Base-by-base conservation (phyloP, 2,113 vertebrate genomes). In the Promerops cafer region DNA sequence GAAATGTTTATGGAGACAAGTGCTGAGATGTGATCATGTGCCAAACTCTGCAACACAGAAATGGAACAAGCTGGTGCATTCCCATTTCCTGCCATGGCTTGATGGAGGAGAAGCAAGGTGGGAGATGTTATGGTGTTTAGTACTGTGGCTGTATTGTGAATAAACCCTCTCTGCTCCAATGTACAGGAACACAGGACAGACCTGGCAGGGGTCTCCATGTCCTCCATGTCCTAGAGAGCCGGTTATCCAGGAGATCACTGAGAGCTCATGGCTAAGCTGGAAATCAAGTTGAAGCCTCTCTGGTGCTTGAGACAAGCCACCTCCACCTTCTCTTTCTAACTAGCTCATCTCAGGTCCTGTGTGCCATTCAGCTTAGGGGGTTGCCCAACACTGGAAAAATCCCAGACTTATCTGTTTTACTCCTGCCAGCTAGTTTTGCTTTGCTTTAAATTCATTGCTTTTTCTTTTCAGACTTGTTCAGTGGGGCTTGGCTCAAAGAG, bases 231-330 rank as follows among this genome's bases (percentile, higher is more conserved):
- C 23, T 44, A 8, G 15, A 75, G 47, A 63, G 6, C 22, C 6
- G 4, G 12, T 35, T 50, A 16, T 80, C 27, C 31, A 35, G 21
- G 37, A 16, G 18, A 63, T 52, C 35, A 3, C 45, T 65, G 50
- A 65, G 64, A 74, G 7, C 56, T 66, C 16, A 2, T 60, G 40
- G 44, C 44, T 5, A 9, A 68, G 24, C 16, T 71, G 30, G 49
- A 80, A 86, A 63, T 71, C 0, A 1, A 42, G 71, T 4, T 6
- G 23, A 75, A 87, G 31, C 28, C 39, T 61, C 33, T 74, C 47
- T 50, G n/a, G 42, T 31, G 33, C 42, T 83, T 21, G 16, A 56
- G 60, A 60, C 7, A 17, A 44, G 6, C 57, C 0, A 0, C 2
- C 3, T 80, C 35, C 50, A 53, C 63, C 37, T 83, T 89, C 20